Percentiles rank a stretch among this genome's conserved stretches.
These are phyloP conservation scores for Panopea generosa DNA, from an alignment of 2,888 invertebrate species.

Conservation along the genomic window DNA sequence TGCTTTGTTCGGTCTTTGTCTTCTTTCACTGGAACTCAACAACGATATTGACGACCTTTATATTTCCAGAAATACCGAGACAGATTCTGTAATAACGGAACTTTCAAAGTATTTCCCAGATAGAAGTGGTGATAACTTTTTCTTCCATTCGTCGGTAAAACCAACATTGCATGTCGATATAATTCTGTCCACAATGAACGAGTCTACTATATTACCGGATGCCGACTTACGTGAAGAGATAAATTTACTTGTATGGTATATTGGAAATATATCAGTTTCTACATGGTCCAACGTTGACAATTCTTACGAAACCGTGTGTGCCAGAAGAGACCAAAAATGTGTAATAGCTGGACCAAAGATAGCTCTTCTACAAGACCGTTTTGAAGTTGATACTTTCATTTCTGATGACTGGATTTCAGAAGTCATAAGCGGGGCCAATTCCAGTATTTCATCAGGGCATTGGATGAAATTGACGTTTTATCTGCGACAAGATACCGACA, in stretches of 20 bases:
- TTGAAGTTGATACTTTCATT: too few species aligned
- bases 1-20: constrained; percentile 36
- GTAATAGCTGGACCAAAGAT: constrained; percentile 4
- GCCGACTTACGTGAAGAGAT: too few species aligned
- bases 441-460: constrained; percentile 8
- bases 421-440: neutral
- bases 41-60: constrained; percentile 52
- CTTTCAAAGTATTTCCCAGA: constrained; percentile 35
- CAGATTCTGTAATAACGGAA: constrained; percentile 18
- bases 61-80: constrained; percentile 25
- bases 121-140: constrained; percentile 22
- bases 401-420: too few species aligned
- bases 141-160: constrained; percentile 26
- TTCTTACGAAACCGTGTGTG: constrained; percentile 30
- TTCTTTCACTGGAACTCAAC: constrained; percentile 32
- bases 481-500: constrained; percentile 41
- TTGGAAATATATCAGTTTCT: too few species aligned
- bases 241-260: too few species aligned
- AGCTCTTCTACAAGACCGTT: too few species aligned
- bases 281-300: neutral
- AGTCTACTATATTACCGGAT: too few species aligned
- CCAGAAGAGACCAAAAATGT: constrained; percentile 28
- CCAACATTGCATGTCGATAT: constrained; percentile 41
- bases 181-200: too few species aligned
- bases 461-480: constrained; percentile 42